Conservation (phyloP, 2,888 invertebrate genomes). For the Ceriagrion tenellum region DNA sequence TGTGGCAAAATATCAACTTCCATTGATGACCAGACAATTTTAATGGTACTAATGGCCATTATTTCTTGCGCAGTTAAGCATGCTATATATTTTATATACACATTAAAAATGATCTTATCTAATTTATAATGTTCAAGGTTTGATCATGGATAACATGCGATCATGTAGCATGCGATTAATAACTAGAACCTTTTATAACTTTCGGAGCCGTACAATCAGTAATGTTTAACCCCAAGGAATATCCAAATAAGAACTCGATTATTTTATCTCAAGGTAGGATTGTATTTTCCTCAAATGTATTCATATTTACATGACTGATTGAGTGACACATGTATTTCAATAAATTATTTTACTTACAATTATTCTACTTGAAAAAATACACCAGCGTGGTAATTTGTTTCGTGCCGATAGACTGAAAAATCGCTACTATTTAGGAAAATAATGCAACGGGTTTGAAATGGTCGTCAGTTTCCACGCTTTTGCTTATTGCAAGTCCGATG, state of each 20-base stretch:
- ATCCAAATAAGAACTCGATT: not conserved
- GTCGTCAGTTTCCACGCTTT: slow-evolving; percentile 54
- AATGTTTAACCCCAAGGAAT: too few species aligned
- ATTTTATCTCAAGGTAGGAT: slow-evolving; percentile 58
- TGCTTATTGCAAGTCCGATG: slow-evolving; percentile 58
- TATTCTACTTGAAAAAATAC: slow-evolving; percentile 67
- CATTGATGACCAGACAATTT: too few species aligned
- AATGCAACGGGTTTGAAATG: slow-evolving; percentile 55
- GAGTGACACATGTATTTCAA: slow-evolving; percentile 57
- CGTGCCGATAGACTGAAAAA: slow-evolving; percentile 62
- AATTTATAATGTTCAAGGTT: too few species aligned
- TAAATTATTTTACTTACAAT: slow-evolving; percentile 62
- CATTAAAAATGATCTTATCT: too few species aligned
- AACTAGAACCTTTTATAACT: too few species aligned
- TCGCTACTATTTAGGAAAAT: slow-evolving; percentile 64
- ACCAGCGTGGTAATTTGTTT: slow-evolving; percentile 54
- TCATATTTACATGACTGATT: slow-evolving; percentile 65
- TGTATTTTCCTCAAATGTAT: slow-evolving; percentile 58
- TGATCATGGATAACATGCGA: too few species aligned
- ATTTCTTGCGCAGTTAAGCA: too few species aligned
- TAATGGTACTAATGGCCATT: too few species aligned
- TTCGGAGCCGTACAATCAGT: too few species aligned
- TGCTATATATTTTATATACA: too few species aligned
- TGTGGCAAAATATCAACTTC: too few species aligned
- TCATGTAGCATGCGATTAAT: too few species aligned